Evolutionary conservation across 1,140 invertebrate genomes (phyloP).

Genomic region (Stegodyphus dumicola): DNA sequence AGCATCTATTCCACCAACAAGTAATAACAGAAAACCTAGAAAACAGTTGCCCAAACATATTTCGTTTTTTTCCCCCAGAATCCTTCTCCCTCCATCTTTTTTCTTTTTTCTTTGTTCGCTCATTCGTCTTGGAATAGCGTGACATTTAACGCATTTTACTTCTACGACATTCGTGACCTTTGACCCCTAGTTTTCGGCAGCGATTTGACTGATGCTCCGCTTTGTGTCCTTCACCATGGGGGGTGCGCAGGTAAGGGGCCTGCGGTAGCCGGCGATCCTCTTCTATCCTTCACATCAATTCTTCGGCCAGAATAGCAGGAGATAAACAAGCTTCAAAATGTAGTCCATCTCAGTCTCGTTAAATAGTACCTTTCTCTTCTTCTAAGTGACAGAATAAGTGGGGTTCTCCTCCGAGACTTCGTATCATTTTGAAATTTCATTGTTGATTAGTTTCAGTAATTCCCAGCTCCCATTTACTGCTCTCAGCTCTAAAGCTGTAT

Average conservation of each 20-base stretch:
- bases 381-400: background rate
- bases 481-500: too few species aligned
- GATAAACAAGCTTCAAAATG: conserved; percentile 13
- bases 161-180: conserved; percentile 20
- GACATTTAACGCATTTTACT: conserved; percentile 50
- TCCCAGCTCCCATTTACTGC: too few species aligned
- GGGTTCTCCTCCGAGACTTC: too few species aligned
- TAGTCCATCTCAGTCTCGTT: conserved; percentile 42
- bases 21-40: too few species aligned
- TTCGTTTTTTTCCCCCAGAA: too few species aligned
- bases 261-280: background rate
- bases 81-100: too few species aligned
- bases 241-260: background rate
- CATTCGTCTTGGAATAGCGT: conserved; percentile 4
- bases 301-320: background rate
- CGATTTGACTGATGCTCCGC: background rate
- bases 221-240: background rate
- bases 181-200: conserved; percentile 31
- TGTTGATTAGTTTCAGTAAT: too few species aligned
- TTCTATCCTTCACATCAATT: background rate
- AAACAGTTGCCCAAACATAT: too few species aligned
- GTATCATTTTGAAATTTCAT: too few species aligned
- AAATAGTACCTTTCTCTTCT: conserved; percentile 22
- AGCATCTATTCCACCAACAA: too few species aligned
- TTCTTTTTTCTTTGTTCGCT: background rate